Evolutionary conservation across 2,888 invertebrate species (phyloP).

Genomic region (Flexamia atlantica): DNA sequence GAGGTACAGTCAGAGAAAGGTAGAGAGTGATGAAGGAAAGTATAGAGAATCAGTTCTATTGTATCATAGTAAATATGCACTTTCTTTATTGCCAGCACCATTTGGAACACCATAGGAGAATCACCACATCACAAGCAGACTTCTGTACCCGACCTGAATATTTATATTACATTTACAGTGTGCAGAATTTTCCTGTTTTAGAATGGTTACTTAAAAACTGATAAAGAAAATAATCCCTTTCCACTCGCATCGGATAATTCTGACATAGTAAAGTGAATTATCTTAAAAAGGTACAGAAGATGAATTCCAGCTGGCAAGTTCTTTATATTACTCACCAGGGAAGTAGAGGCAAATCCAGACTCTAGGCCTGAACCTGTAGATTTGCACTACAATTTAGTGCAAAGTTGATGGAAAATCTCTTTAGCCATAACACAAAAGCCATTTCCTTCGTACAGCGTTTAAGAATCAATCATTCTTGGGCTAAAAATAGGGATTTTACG

Average conservation of each 20-base stretch:
- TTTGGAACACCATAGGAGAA: conserved; percentile 25
- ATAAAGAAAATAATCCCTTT: neutral
- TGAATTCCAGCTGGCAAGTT: neutral
- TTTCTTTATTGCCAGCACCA: conserved; percentile 50
- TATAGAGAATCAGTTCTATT: conserved; percentile 30
- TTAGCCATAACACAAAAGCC: neutral
- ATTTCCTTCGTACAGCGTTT: neutral
- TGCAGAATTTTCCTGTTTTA: neutral
- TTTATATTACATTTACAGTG: neutral
- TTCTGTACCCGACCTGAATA: conserved; percentile 1
- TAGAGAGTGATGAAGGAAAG: conserved; percentile 5
- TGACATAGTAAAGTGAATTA: neutral
- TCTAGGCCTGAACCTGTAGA: neutral
- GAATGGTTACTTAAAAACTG: neutral
- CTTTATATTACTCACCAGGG: neutral
- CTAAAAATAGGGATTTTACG: neutral
- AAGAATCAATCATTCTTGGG: neutral
- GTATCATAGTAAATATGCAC: conserved; percentile 29
- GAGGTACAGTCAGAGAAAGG: neutral
- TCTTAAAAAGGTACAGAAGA: conserved; percentile 12
- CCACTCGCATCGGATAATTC: neutral
- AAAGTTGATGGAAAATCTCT: neutral
- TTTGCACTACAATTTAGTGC: neutral
- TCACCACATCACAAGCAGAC: conserved; percentile 8
- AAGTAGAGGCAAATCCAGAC: neutral